phyloP scores from a whole-genome alignment of 2,113 vertebrate species.

The Egretta garzetta region DNA sequence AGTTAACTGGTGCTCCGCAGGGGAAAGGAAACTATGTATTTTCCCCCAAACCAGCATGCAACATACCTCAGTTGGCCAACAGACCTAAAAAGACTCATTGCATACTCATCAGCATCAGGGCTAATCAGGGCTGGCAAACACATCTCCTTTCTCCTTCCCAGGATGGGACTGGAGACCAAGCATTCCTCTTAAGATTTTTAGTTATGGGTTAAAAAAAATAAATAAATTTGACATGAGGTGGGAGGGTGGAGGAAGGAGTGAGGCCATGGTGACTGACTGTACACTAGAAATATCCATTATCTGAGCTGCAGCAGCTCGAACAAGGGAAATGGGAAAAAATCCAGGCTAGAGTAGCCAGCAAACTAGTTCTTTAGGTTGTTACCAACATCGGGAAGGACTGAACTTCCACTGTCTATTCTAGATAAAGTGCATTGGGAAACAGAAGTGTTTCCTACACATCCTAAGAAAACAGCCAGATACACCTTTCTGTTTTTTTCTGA shows the following conservation, averaged over 20 bases:
- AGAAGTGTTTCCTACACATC: background rate
- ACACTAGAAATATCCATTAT: background rate
- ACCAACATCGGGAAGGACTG: background rate
- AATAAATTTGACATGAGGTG: background rate
- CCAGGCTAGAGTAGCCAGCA: background rate
- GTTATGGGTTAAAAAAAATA: rapidly evolving
- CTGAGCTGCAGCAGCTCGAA: background rate
- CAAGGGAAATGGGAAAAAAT: background rate
- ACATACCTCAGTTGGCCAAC: background rate
- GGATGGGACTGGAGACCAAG: background rate
- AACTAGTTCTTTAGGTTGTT: background rate
- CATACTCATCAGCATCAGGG: rapidly evolving
- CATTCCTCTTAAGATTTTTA: background rate
- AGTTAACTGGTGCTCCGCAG: background rate
- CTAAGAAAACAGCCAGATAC: background rate
- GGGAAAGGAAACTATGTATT: background rate
- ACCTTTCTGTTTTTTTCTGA: background rate
- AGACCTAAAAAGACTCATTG: background rate
- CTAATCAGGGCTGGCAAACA: background rate
- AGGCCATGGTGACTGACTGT: too few species aligned
- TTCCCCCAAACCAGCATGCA: background rate
- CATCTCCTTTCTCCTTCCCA: background rate
- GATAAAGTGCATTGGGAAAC: background rate
- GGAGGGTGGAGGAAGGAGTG: background rate
- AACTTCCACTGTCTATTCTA: background rate